A percentile compares a stretch with the other conserved stretches of the same genome.
phyloP scores from a whole-genome alignment of 1,140 invertebrate species.

The Homarus americanus region DNA sequence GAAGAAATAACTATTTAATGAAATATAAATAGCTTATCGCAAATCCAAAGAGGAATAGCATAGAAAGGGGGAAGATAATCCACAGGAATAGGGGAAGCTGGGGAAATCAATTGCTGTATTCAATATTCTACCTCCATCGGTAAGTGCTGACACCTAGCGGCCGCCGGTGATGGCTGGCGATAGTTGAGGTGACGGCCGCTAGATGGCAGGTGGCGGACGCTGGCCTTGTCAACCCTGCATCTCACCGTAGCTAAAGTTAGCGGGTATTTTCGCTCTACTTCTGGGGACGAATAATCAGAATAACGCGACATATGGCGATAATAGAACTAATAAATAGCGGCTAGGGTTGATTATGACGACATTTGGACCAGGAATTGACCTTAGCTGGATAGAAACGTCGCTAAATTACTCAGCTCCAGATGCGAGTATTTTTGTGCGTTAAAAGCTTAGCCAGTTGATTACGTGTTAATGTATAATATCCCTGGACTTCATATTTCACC shows the following conservation, averaged over 20 bases:
- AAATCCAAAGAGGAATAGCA: neutral
- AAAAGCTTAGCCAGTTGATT: no score
- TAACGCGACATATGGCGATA: no score
- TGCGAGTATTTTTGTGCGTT: no score
- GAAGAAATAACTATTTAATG: neutral
- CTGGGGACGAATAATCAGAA: no score
- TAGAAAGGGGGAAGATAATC: neutral
- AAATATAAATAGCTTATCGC: neutral
- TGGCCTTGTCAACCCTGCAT: neutral
- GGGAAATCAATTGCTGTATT: constrained; percentile 1
- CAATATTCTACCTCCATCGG: neutral
- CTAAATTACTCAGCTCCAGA: no score
- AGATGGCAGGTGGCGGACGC: neutral
- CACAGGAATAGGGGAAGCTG: neutral
- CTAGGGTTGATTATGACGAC: no score
- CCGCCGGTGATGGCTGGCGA: neutral
- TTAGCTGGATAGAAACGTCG: no score
- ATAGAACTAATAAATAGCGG: no score
- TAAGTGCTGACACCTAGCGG: neutral
- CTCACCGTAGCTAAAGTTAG: neutral
- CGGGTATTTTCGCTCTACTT: neutral
- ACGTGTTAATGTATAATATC: no score
- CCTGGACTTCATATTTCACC: no score
- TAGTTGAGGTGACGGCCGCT: neutral
- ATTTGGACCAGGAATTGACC: no score